Evolutionary conservation across 2,797 vertebrate genomes (phyloP).

Genomic region (Lerista edwardsae): DNA sequence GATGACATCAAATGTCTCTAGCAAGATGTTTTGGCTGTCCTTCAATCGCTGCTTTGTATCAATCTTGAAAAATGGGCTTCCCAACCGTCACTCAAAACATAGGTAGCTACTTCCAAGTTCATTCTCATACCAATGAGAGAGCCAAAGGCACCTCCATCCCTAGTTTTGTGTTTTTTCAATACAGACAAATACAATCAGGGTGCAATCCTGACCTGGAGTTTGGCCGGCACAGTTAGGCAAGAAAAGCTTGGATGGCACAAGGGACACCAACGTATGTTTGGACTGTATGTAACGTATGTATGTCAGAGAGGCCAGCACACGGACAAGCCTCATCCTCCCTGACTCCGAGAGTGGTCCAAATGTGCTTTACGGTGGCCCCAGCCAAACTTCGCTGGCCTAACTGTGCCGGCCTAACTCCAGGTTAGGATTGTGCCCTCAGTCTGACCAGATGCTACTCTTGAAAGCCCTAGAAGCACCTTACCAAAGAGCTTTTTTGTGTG

Average conservation of each 20-base stretch:
- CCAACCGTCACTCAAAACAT: background rate
- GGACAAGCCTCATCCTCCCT: too few species aligned
- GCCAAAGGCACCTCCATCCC: background rate
- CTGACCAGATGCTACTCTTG: background rate
- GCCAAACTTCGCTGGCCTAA: too few species aligned
- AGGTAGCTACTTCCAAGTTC: background rate
- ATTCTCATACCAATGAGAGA: background rate
- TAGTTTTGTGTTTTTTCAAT: background rate
- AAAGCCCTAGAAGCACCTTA: too few species aligned
- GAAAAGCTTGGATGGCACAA: too few species aligned
- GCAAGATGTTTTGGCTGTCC: background rate
- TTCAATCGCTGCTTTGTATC: background rate
- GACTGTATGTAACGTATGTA: too few species aligned
- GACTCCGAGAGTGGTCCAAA: too few species aligned
- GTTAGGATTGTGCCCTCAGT: too few species aligned
- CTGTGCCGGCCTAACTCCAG: too few species aligned
- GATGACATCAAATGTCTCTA: background rate
- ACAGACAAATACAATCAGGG: background rate
- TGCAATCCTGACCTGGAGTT: background rate
- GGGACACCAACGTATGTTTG: too few species aligned
- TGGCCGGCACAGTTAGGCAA: too few species aligned
- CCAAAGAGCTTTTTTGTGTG: background rate
- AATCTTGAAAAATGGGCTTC: background rate
- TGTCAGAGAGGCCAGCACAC: too few species aligned
- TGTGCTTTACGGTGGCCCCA: too few species aligned